Conservation (phyloP, 2,888 invertebrate genomes). For the Lasioglossum villosulum region DNA sequence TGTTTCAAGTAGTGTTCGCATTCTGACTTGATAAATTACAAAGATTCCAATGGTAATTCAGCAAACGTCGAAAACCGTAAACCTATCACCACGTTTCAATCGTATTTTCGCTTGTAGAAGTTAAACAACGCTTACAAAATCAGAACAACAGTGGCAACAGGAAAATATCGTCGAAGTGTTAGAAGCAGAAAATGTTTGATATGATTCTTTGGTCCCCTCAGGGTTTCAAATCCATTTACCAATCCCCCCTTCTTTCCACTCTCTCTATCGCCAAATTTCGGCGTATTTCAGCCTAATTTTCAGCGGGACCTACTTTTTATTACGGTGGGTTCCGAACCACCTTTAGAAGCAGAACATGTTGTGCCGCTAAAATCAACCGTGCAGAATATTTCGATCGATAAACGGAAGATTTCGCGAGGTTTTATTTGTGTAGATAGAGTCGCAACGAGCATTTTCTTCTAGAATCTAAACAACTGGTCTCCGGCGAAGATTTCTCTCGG, state of each 20-base stretch:
- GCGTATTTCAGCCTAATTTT: no score
- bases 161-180: not conserved
- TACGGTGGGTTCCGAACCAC: no score
- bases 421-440: not conserved
- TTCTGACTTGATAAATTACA: not conserved
- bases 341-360: no score
- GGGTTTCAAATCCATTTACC: no score
- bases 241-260: no score
- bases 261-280: no score
- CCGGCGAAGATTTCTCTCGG: not conserved
- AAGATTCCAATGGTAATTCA: not conserved
- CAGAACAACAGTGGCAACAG: not conserved
- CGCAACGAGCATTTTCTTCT: not conserved
- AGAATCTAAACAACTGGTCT: not conserved
- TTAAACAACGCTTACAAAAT: not conserved
- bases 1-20: slow-evolving; percentile 9
- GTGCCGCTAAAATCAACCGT: not conserved
- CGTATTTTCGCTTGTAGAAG: not conserved
- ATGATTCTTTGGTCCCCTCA: no score
- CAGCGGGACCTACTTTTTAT: no score
- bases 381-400: not conserved
- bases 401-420: not conserved
- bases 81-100: not conserved
- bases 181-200: not conserved
- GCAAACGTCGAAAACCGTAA: not conserved